Conservation (phyloP, 2,797 vertebrate genomes). For the Dromococcyx pavoninus region DNA sequence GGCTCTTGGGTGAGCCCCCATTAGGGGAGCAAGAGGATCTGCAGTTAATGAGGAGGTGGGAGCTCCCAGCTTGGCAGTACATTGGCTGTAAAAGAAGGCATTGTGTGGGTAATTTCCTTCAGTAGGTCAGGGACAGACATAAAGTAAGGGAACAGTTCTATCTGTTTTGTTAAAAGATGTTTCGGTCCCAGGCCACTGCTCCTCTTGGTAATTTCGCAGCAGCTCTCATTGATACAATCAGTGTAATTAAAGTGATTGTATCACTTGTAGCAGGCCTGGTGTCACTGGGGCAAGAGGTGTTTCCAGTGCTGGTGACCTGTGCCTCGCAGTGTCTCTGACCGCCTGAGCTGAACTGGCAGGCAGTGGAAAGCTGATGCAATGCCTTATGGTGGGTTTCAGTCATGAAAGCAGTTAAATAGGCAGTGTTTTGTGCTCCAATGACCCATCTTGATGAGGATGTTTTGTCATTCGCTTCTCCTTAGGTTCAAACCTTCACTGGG, state of each 20-base stretch:
- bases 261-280: neutral
- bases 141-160: neutral
- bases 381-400: rapidly evolving
- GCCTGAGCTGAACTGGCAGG: neutral
- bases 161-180: neutral
- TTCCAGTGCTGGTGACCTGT: neutral
- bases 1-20: neutral
- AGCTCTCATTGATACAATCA: neutral
- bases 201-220: neutral
- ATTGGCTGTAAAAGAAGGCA: neutral
- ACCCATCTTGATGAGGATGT: neutral
- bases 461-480: neutral
- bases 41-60: conserved; percentile 19
- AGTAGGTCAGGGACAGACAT: neutral
- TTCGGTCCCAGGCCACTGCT: neutral
- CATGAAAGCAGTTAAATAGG: neutral
- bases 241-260: neutral
- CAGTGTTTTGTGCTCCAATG: neutral
- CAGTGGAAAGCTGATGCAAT: rapidly evolving
- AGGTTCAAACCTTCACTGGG: neutral
- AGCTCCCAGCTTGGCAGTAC: rapidly evolving
- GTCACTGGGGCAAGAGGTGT: neutral
- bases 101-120: neutral
- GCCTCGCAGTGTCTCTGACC: neutral
- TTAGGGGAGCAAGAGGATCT: neutral